Evolutionary conservation across 30 jellyfish, hydroid and myxozoan genomes (phyloP), one percentile per base, ranked within the genome.

Genomic region (Cassiopea xamachana): DNA sequence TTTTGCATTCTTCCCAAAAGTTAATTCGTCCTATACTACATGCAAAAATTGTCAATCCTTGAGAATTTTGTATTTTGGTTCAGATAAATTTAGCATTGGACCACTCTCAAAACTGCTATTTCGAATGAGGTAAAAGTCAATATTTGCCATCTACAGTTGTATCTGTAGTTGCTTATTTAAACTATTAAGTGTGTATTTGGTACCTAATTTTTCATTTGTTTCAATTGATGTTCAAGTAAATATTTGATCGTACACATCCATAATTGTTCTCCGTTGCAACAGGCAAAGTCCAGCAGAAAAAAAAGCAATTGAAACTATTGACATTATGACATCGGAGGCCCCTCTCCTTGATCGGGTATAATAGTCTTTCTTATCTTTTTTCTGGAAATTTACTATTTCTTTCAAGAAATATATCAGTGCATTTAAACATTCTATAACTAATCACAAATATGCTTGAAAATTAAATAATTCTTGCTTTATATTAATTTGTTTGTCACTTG

Each of bases 11-110:
- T 64, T 64, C 6, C 43, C 19, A 14, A 64, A 5, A 64, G 8
- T 14, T 17, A 14, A 2, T 14, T 64, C 74, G 6, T 2, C 74
- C 8, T 2, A 13, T 17, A 5, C 74, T 64, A 2, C 74, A 77
- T 60, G 89, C 89, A 10, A 83, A 14, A 58, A 50, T 69, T 47
- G 81, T 19, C 67, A 75, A 39, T 85, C 92, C 10, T 76, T 73
- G 60, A 72, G 70, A 45, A 92, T 94, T 43, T 81, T 90, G 27
- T 94, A 80, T 75, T 86, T 94, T 78, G 98, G 98, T 8, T 82
- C 98, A 1, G 98, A 94, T 82, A 83, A 84, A 3, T 94, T 94
- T 64, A 86, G 98, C 48, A 50, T 94, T 84, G 96, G 95, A 18
- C 90, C 94, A 27, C 93, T 94, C 44, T 48, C 71, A 8, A 59